Evolutionary conservation across 2,113 vertebrate species (phyloP).

Genomic region (Indicator maculatus): DNA sequence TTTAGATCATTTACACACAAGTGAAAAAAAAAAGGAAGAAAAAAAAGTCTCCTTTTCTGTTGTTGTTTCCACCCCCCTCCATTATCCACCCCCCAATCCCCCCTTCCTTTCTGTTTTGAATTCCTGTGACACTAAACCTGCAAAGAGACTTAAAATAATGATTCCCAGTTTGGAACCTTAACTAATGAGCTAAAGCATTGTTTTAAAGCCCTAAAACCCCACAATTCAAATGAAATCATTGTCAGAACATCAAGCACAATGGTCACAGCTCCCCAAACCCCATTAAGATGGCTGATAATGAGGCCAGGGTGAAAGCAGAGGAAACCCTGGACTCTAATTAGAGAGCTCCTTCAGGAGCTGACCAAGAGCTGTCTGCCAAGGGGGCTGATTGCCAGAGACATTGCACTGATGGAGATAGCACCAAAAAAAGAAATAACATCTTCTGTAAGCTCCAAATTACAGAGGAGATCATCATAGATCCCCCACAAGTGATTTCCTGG

Average conservation of each 20-base stretch:
- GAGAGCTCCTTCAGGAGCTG: not conserved
- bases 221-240: not conserved
- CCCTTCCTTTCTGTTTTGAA: not conserved
- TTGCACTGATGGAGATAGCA: accelerated
- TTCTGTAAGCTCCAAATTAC: not conserved
- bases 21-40: not conserved
- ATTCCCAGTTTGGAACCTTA: not conserved
- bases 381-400: accelerated
- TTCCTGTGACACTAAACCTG: not conserved
- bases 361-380: not conserved
- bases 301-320: not conserved
- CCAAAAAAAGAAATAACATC: accelerated
- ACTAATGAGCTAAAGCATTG: conserved; percentile 9
- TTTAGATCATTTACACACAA: not conserved
- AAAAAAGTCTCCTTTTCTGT: too few species aligned
- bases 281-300: accelerated
- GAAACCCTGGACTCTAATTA: not conserved
- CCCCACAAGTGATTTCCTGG: not conserved
- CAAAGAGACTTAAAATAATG: conserved; percentile 1
- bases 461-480: not conserved
- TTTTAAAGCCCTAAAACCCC: not conserved
- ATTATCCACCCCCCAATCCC: accelerated
- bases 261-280: not conserved
- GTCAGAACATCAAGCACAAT: not conserved
- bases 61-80: too few species aligned